phyloP scores from a whole-genome alignment of 1,140 invertebrate genomes.

The Macrosteles quadrilineatus region DNA sequence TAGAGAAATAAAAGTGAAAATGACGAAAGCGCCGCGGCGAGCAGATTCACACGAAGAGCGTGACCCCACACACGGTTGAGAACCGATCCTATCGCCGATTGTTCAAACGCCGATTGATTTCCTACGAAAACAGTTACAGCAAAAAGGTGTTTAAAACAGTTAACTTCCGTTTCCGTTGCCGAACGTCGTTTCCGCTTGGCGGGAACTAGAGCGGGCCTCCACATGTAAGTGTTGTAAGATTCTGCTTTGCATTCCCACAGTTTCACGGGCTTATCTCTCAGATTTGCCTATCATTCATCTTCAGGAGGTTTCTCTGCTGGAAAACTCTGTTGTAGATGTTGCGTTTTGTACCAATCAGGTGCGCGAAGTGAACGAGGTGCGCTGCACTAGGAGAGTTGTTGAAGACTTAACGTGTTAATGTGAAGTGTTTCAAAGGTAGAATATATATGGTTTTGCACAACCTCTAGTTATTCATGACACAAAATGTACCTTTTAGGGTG shows the following conservation, averaged over 20 bases:
- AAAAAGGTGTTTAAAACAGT: conserved; percentile 25
- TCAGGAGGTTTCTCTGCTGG: too few species aligned
- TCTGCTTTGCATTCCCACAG: conserved; percentile 2
- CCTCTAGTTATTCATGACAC: too few species aligned
- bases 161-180: conserved; percentile 19
- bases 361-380: too few species aligned
- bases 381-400: too few species aligned
- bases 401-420: too few species aligned
- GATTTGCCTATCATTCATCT: conserved; percentile 11
- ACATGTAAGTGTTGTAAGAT: neutral
- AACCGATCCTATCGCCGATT: conserved; percentile 13
- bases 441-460: too few species aligned
- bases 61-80: neutral
- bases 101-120: conserved; percentile 11
- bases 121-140: conserved; percentile 21
- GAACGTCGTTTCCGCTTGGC: conserved; percentile 6
- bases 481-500: too few species aligned
- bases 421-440: too few species aligned
- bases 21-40: too few species aligned
- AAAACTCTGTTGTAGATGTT: too few species aligned
- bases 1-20: too few species aligned
- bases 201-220: conserved; percentile 21
- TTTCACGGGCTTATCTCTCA: neutral
- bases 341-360: too few species aligned
- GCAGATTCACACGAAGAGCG: conserved; percentile 1